Percentiles rank a stretch among this genome's conserved stretches.
Conservation (phyloP, 2,113 vertebrate species). For the Lucifuga dentata region DNA sequence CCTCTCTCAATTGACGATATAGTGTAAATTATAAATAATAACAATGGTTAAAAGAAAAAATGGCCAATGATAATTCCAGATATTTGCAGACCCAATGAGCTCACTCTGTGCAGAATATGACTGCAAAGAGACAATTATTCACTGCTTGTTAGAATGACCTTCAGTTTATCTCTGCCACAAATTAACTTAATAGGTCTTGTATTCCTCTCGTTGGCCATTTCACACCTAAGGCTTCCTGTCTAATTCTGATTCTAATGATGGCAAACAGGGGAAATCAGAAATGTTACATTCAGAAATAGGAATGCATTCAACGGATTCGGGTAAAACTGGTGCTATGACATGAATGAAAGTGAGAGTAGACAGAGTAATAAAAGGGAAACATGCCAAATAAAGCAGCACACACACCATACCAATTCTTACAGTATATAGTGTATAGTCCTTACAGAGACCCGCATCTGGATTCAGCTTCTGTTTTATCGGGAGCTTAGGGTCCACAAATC, state of each 20-base stretch:
- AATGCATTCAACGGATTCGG: too few species aligned
- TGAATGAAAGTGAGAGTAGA: too few species aligned
- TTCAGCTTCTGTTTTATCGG: conserved; percentile 29
- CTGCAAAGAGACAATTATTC: conserved; percentile 23
- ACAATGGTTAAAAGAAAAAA: too few species aligned
- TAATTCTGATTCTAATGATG: too few species aligned
- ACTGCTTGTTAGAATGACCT: conserved; percentile 30
- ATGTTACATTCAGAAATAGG: conserved; percentile 19
- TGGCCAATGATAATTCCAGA: background rate
- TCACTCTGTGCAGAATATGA: conserved; percentile 1
- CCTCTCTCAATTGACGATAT: background rate
- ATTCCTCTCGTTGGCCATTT: background rate
- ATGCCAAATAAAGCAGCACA: background rate
- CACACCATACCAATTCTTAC: background rate
- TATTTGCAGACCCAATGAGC: background rate
- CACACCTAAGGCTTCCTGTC: conserved; percentile 12
- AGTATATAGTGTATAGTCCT: background rate
- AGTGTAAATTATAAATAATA: background rate
- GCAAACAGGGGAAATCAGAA: background rate
- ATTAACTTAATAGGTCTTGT: conserved; percentile 28
- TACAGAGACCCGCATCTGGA: conserved; percentile 23
- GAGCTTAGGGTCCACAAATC: conserved; percentile 10
- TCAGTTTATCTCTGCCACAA: conserved; percentile 27
- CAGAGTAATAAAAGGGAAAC: conserved; percentile 46
- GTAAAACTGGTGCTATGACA: too few species aligned